Conservation (phyloP, 2,797 vertebrate genomes). For the Leucoraja ocellata region DNA sequence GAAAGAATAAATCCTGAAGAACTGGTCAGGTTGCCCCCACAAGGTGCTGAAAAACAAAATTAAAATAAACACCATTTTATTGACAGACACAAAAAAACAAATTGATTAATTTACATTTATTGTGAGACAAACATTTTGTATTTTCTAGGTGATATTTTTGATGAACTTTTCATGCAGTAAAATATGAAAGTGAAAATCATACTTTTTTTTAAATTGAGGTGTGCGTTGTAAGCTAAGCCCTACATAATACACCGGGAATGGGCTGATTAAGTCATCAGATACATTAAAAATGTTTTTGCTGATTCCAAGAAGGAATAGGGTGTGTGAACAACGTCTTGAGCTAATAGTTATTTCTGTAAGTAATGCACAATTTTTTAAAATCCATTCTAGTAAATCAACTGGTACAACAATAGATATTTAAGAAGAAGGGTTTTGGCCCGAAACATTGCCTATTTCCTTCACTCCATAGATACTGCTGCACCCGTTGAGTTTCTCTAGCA, state of each 20-base stretch:
- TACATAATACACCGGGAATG: not conserved
- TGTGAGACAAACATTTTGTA: not conserved
- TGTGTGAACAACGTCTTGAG: not conserved
- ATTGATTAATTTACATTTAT: not conserved
- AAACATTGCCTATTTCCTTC: too few species aligned
- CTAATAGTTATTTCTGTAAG: not conserved
- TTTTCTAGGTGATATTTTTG: not conserved
- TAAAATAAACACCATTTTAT: not conserved
- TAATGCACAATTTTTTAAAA: not conserved
- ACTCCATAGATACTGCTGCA: too few species aligned
- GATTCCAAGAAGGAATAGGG: not conserved
- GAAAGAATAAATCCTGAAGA: slow-evolving; percentile 95
- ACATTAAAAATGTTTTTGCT: not conserved
- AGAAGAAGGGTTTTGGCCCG: too few species aligned
- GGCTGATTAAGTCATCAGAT: not conserved
- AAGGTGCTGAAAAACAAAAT: slow-evolving; percentile 73
- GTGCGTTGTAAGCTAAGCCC: not conserved
- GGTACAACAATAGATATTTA: not conserved
- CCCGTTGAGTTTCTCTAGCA: too few species aligned
- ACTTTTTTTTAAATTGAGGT: not conserved
- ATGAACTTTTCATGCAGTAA: not conserved
- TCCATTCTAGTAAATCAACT: not conserved
- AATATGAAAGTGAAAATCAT: not conserved
- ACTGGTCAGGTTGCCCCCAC: slow-evolving; percentile 93
- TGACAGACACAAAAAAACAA: not conserved